These are phyloP conservation scores for Zaprionus kolodkinae DNA, from an alignment of 1,140 invertebrate species.

Conservation along the genomic window DNA sequence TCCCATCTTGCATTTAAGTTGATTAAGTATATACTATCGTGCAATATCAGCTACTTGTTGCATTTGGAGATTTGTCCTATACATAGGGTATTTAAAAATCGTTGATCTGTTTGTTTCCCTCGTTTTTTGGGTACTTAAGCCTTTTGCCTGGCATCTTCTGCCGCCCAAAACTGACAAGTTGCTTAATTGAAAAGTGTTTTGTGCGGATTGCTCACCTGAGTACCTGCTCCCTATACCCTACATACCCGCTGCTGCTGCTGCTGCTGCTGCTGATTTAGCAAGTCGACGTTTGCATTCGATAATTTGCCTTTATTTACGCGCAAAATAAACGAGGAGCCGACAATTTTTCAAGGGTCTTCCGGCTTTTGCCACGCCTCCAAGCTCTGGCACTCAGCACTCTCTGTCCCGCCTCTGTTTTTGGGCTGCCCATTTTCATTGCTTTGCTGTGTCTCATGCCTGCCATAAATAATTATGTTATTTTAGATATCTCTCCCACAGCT, in stretches of 20 bases:
- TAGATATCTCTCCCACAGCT: slow-evolving; percentile 48
- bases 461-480: slow-evolving; percentile 82
- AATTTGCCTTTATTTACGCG: slow-evolving; percentile 74
- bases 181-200: slow-evolving; percentile 82
- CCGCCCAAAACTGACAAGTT: slow-evolving; percentile 68
- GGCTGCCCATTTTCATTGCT: slow-evolving; percentile 58
- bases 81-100: slow-evolving; percentile 10
- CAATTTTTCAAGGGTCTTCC: slow-evolving; percentile 69
- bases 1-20: too few species aligned
- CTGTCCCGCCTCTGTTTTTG: slow-evolving; percentile 16
- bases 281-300: slow-evolving; percentile 71
- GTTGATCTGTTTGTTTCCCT: neutral
- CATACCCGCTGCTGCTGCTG: slow-evolving; percentile 2
- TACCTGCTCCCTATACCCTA: neutral
- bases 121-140: slow-evolving; percentile 54
- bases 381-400: neutral
- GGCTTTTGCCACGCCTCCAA: slow-evolving; percentile 12
- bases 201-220: slow-evolving; percentile 43
- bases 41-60: neutral
- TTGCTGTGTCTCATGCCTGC: slow-evolving; percentile 38
- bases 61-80: neutral
- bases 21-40: too few species aligned
- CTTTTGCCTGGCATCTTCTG: slow-evolving; percentile 53
- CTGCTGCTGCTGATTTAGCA: slow-evolving; percentile 62
- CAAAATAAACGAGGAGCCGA: slow-evolving; percentile 10